A percentile compares a stretch with the other conserved stretches of the same genome.
These are phyloP conservation scores for Lutra lutra DNA, from an alignment of 2,797 vertebrate species.

Conservation along the genomic window DNA sequence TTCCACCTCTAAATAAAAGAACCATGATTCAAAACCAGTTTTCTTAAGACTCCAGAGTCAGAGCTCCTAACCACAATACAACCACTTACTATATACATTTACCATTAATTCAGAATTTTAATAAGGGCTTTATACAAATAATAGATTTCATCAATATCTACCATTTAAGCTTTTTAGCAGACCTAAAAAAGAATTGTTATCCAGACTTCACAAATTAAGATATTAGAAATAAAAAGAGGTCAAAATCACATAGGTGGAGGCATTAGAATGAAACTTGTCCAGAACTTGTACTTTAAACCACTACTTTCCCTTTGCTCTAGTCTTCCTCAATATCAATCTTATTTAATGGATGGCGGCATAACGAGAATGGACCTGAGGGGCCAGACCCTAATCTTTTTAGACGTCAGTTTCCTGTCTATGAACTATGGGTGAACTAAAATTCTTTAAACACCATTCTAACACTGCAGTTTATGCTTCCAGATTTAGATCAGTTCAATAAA, in stretches of 20 bases:
- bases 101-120: neutral
- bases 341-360: neutral
- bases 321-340: neutral
- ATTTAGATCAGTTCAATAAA: neutral
- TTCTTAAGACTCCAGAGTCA: neutral
- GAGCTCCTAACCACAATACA: neutral
- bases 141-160: neutral
- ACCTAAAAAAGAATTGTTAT: neutral
- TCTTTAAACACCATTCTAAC: neutral
- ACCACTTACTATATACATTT: neutral
- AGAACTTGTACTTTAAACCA: neutral
- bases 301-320: neutral
- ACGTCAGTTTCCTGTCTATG: neutral
- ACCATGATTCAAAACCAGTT: neutral
- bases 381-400: neutral
- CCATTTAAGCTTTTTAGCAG: neutral
- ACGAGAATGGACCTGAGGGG: neutral
- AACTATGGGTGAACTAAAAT: neutral
- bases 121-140: neutral
- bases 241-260: neutral
- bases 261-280: neutral
- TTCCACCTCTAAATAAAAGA: neutral
- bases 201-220: neutral
- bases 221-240: neutral
- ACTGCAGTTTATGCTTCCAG: neutral